Base-by-base conservation (phyloP, 1,140 invertebrate genomes). In the Drosophila sechellia region DNA sequence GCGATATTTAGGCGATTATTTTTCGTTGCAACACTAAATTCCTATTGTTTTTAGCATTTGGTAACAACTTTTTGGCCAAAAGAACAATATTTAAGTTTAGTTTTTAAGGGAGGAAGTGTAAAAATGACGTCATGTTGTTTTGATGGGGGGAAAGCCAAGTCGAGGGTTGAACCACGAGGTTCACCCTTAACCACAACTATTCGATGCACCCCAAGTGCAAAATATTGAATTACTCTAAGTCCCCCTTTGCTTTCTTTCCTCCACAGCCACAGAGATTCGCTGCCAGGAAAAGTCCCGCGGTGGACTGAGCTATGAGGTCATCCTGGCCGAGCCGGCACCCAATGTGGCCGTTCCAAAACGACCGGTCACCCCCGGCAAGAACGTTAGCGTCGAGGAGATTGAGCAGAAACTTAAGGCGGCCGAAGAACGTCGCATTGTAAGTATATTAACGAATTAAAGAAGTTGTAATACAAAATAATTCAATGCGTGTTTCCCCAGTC, bases 301-400 rank as follows among this genome's bases (percentile, higher is more conserved):
- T 40, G 97, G 98, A 34, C 92, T 98, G 46, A 96, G 97, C 81
- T 99, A 97, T 94, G 98, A 99, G 93, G 97, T 98, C 79, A 98
- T 98, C 83, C 93, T 98, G 75, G 96, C 97, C 46, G 97, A 98
- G 84, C 97, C 97, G 15, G 93, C 94, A 53, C 93, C 94, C 34
- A 92, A 92, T 78, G 93, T 94, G 37, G 92, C 93, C 12, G 92
- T 93, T 61, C 94, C 93, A 35, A 96, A 96, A 86, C 94, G 95
- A 71, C 94, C 95, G 10, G 93, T 95, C 20, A 94, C 93, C 64
- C 93, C 92, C 57, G 86, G 83, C 48, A 94, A 94, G 81, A 93
- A 93, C 56, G 93, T 96, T 12, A 96, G 96, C 20, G 95, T 95
- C 4, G 95, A 97, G 86, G 95, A 97, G 81, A 98, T 98, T 83